Base-by-base conservation (phyloP, 1,140 invertebrate species). In the Lasioglossum baleicum region DNA sequence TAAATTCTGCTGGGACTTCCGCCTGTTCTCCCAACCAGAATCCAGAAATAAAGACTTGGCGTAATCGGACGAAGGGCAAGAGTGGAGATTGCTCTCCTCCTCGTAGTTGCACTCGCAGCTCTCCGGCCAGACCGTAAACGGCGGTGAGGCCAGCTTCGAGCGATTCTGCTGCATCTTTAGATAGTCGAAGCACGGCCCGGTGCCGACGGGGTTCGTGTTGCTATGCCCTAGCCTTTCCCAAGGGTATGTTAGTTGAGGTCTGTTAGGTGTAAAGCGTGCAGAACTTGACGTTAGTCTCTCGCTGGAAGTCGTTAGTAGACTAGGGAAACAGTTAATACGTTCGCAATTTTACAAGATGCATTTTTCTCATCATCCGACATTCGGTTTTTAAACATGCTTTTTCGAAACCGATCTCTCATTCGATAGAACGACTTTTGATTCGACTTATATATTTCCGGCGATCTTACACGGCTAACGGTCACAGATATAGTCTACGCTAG, bases 251-350 rank as follows among this genome's bases (percentile, higher is more conserved):
- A 92, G 83, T 83, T 89, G 84, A 83, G 88, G 90, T 88, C 89
- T 92, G 88, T 92, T 91, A 87, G 90, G 90, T 40, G 90, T 88
- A 76, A 92, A 88, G 80, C 89, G 85, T 15, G 88, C 82, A 90
- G 87, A 92, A 81, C 84, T 92, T 69, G 83, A 82, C 67, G 90
- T 90, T 89, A 91, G 83, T 76, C 86, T 88, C 72, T 86, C 76
- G 67, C 81, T 88, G 81, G 88, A 90, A 65, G 87, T 86, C 17
- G 88, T 91, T 91, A 90, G 58, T 63, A 48, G 10, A 26, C 26
- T 67, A 68, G 60, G 17, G 58, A 51, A 64, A 69, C 44, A 53
- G 70, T 61, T 65, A n/a, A 58, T 53, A 58, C n/a, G 51, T 6
- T 26, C n/a, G 11, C 60, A 35, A 68, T 61, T 42, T 53, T 53